phyloP scores from a whole-genome alignment of 2,113 vertebrate species.

The Potamarius usumacintae region DNA sequence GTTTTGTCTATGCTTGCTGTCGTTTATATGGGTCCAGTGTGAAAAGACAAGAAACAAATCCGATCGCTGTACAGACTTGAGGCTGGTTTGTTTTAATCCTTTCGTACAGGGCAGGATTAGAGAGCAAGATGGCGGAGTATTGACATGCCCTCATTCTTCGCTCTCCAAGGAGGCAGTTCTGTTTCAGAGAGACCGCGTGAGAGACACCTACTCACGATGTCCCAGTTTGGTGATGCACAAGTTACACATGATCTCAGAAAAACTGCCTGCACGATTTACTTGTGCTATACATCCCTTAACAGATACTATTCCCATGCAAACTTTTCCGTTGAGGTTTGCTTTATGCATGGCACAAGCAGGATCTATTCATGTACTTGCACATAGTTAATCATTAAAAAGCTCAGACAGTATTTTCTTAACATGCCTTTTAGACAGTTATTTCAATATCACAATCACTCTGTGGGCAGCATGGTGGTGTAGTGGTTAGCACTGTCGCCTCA shows the following conservation, averaged over 20 bases:
- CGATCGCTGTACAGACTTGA: not conserved
- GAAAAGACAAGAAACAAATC: conserved; percentile 56
- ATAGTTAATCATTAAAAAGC: not conserved
- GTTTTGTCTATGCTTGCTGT: conserved; percentile 33
- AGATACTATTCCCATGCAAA: too few relatives aligned
- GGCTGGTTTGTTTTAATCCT: conserved; percentile 38
- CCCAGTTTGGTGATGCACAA: not conserved
- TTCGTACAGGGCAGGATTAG: conserved; percentile 8
- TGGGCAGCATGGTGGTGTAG: too few relatives aligned
- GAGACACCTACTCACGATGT: not conserved
- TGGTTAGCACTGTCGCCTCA: too few relatives aligned
- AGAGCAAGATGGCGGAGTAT: conserved; percentile 9
- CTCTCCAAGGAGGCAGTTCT: conserved; percentile 34
- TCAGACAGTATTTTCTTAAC: not conserved
- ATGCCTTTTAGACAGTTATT: not conserved
- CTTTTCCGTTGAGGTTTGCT: not conserved
- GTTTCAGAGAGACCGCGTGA: not conserved
- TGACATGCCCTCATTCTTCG: conserved; percentile 38
- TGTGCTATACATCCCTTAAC: not conserved
- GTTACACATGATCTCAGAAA: not conserved
- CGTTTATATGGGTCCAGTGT: conserved; percentile 55
- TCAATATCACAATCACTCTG: not conserved
- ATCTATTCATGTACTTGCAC: not conserved
- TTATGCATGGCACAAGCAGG: not conserved
- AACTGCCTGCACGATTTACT: not conserved